Evolutionary conservation across 2,888 invertebrate species (phyloP).

Genomic region (Pandemis heparana): DNA sequence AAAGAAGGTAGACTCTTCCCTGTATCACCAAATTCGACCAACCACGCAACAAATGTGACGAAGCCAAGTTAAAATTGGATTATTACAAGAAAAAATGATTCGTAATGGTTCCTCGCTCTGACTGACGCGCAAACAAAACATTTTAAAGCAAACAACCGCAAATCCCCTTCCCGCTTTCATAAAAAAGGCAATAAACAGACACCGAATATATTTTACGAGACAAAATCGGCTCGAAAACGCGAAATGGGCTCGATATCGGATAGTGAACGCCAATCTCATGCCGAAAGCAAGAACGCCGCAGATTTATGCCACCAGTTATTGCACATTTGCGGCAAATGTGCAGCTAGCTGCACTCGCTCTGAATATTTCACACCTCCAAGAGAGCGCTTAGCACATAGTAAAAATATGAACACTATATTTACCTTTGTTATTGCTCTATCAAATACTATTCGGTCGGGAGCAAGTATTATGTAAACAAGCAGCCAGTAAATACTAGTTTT

Average conservation of each 20-base stretch:
- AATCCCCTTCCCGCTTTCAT: slow-evolving; percentile 43
- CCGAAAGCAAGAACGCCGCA: slow-evolving; percentile 57
- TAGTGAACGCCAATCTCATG: slow-evolving; percentile 58
- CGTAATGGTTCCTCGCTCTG: not conserved
- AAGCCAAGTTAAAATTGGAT: too few relatives aligned
- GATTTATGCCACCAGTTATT: slow-evolving; percentile 69
- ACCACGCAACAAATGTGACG: too few relatives aligned
- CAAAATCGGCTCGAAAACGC: slow-evolving; percentile 49
- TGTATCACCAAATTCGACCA: too few relatives aligned
- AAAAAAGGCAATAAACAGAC: slow-evolving; percentile 47
- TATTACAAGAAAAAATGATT: too few relatives aligned
- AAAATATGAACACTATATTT: slow-evolving; percentile 39
- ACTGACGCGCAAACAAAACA: not conserved
- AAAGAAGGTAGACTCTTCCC: too few relatives aligned
- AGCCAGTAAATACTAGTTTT: not conserved
- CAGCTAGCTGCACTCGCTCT: slow-evolving; percentile 57
- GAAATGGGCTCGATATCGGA: slow-evolving; percentile 53
- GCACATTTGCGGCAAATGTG: slow-evolving; percentile 68
- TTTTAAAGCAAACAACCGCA: slow-evolving; percentile 13
- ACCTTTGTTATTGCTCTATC: slow-evolving; percentile 6
- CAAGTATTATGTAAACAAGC: not conserved
- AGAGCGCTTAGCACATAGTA: slow-evolving; percentile 46
- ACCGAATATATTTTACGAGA: slow-evolving; percentile 37
- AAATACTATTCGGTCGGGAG: not conserved
- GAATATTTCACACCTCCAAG: slow-evolving; percentile 59